These are phyloP conservation scores for Notamacropus eugenii DNA, from an alignment of 2,797 vertebrate genomes.

Conservation along the genomic window DNA sequence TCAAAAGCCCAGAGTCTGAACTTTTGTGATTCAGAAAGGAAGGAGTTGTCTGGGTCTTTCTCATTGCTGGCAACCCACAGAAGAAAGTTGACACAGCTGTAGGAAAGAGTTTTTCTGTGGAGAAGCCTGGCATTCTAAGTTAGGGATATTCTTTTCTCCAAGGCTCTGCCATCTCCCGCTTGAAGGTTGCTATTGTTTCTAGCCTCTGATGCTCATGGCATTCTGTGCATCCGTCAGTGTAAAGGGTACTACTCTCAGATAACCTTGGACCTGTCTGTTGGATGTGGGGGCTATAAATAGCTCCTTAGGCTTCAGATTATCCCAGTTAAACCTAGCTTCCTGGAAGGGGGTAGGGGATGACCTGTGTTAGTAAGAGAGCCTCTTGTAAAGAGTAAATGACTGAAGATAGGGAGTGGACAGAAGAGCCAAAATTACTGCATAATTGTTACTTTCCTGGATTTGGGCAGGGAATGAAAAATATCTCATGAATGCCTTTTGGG, in stretches of 20 bases:
- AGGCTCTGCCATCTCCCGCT: slow-evolving; percentile 58
- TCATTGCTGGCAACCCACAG: slow-evolving; percentile 40
- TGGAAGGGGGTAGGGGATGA: neutral
- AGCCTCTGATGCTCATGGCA: slow-evolving; percentile 36
- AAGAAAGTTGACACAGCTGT: slow-evolving; percentile 67
- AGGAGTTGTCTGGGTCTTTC: slow-evolving; percentile 44
- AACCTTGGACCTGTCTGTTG: slow-evolving; percentile 66
- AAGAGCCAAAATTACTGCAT: neutral
- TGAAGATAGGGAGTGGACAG: neutral
- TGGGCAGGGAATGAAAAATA: neutral
- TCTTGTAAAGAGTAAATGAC: neutral
- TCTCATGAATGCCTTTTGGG: slow-evolving; percentile 28
- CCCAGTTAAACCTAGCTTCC: neutral
- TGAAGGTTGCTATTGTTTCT: slow-evolving; percentile 50
- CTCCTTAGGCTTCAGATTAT: slow-evolving; percentile 21
- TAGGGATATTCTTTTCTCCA: neutral
- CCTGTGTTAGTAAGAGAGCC: neutral
- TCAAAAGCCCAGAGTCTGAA: slow-evolving; percentile 6
- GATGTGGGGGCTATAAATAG: slow-evolving; percentile 50
- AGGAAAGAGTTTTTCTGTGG: slow-evolving; percentile 47
- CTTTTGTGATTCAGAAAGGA: neutral
- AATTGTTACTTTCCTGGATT: neutral
- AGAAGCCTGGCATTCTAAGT: slow-evolving; percentile 50
- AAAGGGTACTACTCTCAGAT: neutral
- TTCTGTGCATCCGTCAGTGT: neutral